Evolutionary conservation across 2,113 vertebrate genomes (phyloP).

Genomic region (Cololabis saira): DNA sequence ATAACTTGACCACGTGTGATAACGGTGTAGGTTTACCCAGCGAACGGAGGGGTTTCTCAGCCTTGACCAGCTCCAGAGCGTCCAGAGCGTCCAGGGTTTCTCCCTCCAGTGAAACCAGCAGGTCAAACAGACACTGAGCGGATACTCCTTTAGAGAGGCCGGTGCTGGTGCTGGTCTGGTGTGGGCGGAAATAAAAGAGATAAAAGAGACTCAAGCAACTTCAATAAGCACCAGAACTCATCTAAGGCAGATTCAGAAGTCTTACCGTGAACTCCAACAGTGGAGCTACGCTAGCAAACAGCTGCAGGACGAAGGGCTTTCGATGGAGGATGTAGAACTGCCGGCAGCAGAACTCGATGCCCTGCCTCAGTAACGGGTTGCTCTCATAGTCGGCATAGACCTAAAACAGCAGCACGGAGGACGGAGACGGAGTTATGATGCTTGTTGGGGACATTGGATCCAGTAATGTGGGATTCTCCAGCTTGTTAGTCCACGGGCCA

Average conservation of each 20-base stretch:
- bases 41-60: conserved; percentile 96
- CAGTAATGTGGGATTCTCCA: no score
- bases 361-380: conserved; percentile 92
- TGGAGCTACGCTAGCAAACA: conserved; percentile 97
- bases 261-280: conserved; percentile 96
- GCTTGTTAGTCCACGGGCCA: no score
- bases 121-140: conserved; percentile 95
- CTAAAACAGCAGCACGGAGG: conserved; percentile 66
- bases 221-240: background rate
- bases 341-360: conserved; percentile 94
- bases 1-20: background rate
- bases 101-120: conserved; percentile 94
- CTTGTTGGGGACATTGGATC: no score
- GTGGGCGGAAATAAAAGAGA: background rate
- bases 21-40: conserved; percentile 83
- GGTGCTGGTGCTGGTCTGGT: conserved; percentile 82
- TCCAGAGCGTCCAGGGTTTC: conserved; percentile 92
- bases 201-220: background rate
- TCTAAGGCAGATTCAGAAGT: background rate
- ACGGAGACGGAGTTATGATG: no score
- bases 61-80: conserved; percentile 95
- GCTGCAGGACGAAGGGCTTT: conserved; percentile 95
- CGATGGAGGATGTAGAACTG: conserved; percentile 98
- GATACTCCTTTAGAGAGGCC: conserved; percentile 93
- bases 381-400: conserved; percentile 97